Base-by-base conservation (phyloP, 2,888 invertebrate genomes). In the Serrognathus titanus region DNA sequence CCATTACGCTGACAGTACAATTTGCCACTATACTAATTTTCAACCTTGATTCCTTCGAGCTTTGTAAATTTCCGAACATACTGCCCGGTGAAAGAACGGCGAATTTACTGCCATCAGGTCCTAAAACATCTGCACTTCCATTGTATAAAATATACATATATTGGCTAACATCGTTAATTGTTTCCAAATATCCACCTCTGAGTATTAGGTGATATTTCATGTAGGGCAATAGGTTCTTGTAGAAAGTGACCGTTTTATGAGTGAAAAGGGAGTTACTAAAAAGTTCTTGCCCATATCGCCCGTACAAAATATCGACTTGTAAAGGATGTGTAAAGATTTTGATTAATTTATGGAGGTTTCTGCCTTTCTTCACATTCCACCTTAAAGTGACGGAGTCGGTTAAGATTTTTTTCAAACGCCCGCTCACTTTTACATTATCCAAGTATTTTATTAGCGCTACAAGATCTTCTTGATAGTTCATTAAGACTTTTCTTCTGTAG, bases 1-100 rank as follows among this genome's bases (percentile, higher is more conserved):
- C 36, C 16, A 64, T 46, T 13, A 63, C 45, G 48, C 63, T 63
- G 1, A 54, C 45, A 50, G 63, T 48, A 2, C 53, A 57, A 9
- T 39, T 20, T 4, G 64, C 60, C 1, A 55, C 36, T 3, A 58
- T 8, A 4, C 46, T 53, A 1, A 63, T 50, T 1, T 53, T 57
- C 36, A 54, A 56, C 20, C 64, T 53, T 3, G 37, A 11, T 12
- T 37, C 38, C 8, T 31, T 37, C 36, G 9, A 47, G n/a, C 57
- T 50, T n/a, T 56, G 54, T 12, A 64, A 48, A 38, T 63, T 64
- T 16, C 63, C 64, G 11, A 64, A 61, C 40, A 63, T 51, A 20
- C 59, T 52, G 24, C 64, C 64, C 4, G 53, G 50, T 9, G 46
- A 48, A n/a, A 64, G 37, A 11, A 50, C 50, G 9, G 54, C 41